A percentile compares a stretch with the other conserved stretches of the same genome.
Conservation (phyloP, 2,888 invertebrate species). For the Caradrina kadenii region DNA sequence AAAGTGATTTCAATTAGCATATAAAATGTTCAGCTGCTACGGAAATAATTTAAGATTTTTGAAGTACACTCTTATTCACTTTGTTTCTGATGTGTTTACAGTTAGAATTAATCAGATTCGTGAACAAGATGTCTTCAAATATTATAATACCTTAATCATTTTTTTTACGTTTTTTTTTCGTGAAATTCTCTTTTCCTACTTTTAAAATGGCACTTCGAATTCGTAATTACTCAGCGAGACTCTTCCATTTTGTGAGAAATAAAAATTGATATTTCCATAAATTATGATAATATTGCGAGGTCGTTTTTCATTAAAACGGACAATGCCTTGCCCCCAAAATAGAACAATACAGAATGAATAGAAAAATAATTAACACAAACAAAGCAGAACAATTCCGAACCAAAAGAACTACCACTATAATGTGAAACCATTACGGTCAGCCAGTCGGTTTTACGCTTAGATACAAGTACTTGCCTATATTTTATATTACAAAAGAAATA, state of each 20-base stretch:
- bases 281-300: conserved; percentile 43
- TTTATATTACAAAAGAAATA: conserved; percentile 29
- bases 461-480: conserved; percentile 22
- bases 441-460: conserved; percentile 38
- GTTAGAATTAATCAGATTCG: neutral
- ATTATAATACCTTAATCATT: neutral
- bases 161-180: neutral
- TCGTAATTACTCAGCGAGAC: conserved; percentile 8
- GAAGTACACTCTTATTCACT: conserved; percentile 38
- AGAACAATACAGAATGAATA: conserved; percentile 14
- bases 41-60: conserved; percentile 66
- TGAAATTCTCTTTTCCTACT: neutral
- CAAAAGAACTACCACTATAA: conserved; percentile 49
- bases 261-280: conserved; percentile 40
- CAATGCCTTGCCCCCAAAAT: conserved; percentile 14
- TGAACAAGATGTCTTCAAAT: conserved; percentile 5
- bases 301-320: conserved; percentile 23
- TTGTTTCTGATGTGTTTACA: conserved; percentile 13
- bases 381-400: conserved; percentile 39
- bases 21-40: conserved; percentile 71
- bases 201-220: conserved; percentile 32
- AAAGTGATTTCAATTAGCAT: conserved; percentile 74
- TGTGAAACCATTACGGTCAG: conserved; percentile 58
- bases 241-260: conserved; percentile 9
- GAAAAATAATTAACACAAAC: conserved; percentile 44